Conservation (phyloP, 1,140 invertebrate species). For the Eurosta solidaginis region DNA sequence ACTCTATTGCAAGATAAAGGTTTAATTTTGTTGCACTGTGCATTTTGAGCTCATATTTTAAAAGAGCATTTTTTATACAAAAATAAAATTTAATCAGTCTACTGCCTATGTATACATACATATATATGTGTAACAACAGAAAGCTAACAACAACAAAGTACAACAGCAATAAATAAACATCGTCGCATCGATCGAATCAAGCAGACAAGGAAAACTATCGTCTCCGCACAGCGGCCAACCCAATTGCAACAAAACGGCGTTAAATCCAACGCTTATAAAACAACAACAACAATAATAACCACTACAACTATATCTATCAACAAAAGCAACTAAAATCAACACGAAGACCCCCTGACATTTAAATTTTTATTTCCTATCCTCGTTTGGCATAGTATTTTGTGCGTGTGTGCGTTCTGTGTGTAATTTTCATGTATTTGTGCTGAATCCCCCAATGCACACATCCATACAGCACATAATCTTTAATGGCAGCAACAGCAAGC, state of each 20-base stretch:
- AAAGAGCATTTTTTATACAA: neutral
- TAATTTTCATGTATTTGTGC: neutral
- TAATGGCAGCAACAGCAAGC: neutral
- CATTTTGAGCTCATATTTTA: too few species aligned
- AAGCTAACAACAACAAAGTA: too few species aligned
- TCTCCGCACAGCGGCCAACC: neutral
- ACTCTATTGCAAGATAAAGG: too few species aligned
- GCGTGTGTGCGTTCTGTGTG: too few species aligned
- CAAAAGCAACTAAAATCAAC: neutral
- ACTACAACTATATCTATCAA: neutral
- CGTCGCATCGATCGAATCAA: neutral
- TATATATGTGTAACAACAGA: neutral
- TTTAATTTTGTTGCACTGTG: too few species aligned
- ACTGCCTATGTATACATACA: neutral
- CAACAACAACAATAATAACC: neutral
- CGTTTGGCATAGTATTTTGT: neutral
- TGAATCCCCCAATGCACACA: neutral
- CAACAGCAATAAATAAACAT: neutral
- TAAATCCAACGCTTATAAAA: neutral
- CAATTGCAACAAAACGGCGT: slow-evolving; percentile 8
- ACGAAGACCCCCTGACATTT: slow-evolving; percentile 16
- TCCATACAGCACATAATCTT: neutral
- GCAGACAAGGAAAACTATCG: neutral
- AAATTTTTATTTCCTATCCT: neutral
- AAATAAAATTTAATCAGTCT: neutral